Evolutionary conservation across 2,797 vertebrate species (phyloP).

Genomic region (Naso thynnoides): DNA sequence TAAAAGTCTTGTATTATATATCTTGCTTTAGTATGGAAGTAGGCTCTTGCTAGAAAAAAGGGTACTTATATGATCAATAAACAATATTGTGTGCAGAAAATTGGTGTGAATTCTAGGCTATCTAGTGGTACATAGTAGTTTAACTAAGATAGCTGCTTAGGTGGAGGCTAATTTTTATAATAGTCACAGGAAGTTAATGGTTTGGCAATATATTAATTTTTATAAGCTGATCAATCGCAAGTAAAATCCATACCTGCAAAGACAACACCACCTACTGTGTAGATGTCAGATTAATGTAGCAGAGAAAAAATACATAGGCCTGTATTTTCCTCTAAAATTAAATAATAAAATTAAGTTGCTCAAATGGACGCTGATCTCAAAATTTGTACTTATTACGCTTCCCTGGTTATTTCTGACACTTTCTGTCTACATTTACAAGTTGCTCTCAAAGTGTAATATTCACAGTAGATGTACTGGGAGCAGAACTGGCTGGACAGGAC

Average conservation of each 20-base stretch:
- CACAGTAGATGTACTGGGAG: slow-evolving; percentile 39
- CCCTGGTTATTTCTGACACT: background rate
- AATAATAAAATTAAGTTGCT: background rate
- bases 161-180: background rate
- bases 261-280: background rate
- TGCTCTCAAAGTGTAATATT: slow-evolving; percentile 26
- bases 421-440: background rate
- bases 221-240: background rate
- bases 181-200: background rate
- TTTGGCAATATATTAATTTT: background rate
- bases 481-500: slow-evolving; percentile 64
- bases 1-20: background rate
- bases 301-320: too few species aligned
- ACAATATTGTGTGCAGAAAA: background rate
- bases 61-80: background rate
- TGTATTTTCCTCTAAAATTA: background rate
- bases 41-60: background rate
- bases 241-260: background rate
- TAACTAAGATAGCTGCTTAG: background rate
- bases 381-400: background rate
- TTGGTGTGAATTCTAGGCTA: background rate
- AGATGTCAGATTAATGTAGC: background rate
- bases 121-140: background rate
- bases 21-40: too few species aligned
- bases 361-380: background rate